Evolutionary conservation across 1,140 invertebrate genomes (phyloP).

Genomic region (Panulirus ornatus): DNA sequence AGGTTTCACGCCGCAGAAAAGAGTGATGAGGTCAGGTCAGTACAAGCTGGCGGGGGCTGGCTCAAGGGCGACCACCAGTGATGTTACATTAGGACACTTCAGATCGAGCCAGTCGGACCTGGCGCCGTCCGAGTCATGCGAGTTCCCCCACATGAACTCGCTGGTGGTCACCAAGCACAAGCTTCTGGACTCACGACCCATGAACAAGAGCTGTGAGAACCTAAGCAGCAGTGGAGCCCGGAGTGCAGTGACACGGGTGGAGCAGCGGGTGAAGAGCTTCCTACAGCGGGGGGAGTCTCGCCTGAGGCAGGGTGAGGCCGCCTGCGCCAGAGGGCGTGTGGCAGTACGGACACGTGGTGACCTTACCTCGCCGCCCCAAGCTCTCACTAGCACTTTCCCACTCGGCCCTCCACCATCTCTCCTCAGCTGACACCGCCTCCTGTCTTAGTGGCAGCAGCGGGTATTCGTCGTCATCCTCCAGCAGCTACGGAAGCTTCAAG

Average conservation of each 20-base stretch:
- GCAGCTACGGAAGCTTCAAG: constrained; percentile 66
- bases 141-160: constrained; percentile 65
- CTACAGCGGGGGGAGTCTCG: constrained; percentile 43
- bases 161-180: constrained; percentile 46
- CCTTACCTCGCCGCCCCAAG: constrained; percentile 45
- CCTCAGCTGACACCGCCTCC: constrained; percentile 53
- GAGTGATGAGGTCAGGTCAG: constrained; percentile 64
- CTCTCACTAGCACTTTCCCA: constrained; percentile 46
- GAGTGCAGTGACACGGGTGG: constrained; percentile 32
- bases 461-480: constrained; percentile 63
- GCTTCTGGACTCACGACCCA: constrained; percentile 10
- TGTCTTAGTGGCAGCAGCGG: constrained; percentile 60
- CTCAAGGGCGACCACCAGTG: not conserved
- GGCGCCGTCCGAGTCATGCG: not conserved
- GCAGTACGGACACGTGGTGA: constrained; percentile 66
- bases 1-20: constrained; percentile 23
- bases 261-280: constrained; percentile 60
- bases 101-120: constrained; percentile 45
- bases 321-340: constrained; percentile 38
- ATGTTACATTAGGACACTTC: constrained; percentile 54
- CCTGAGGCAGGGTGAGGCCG: not conserved
- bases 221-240: constrained; percentile 10
- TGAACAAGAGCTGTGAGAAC: constrained; percentile 63
- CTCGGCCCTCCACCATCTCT: constrained; percentile 32
- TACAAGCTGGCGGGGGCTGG: constrained; percentile 59